Conservation (phyloP, 2,113 vertebrate genomes). For the Centropristis striata region DNA sequence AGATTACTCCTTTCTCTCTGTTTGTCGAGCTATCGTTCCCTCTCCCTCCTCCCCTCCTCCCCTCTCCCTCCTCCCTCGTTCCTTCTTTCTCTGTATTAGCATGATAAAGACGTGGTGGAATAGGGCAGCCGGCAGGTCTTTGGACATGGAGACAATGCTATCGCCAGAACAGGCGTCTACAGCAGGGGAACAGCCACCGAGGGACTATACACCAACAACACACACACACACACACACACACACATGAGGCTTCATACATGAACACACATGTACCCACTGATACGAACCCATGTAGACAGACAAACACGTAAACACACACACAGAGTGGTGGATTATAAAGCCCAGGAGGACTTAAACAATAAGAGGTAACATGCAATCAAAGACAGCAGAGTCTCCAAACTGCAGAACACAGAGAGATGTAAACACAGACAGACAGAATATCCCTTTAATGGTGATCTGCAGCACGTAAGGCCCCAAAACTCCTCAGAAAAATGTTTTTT, state of each 20-base stretch:
- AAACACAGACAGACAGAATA: background rate
- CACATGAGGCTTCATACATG: background rate
- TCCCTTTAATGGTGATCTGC: constrained; percentile 5
- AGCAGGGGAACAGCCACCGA: constrained; percentile 68
- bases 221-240: constrained; percentile 37
- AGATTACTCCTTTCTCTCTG: constrained; percentile 72
- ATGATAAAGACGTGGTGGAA: constrained; percentile 83
- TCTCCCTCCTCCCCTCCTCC: constrained; percentile 85
- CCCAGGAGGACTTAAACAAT: constrained; percentile 67
- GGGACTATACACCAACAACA: constrained; percentile 60
- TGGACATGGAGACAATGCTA: constrained; percentile 83
- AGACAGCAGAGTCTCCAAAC: constrained; percentile 53
- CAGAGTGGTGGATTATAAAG: constrained; percentile 64
- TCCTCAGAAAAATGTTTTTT: background rate
- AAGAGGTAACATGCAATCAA: constrained; percentile 65
- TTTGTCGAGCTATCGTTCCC: constrained; percentile 72
- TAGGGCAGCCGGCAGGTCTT: constrained; percentile 83
- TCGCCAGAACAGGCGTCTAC: constrained; percentile 79
- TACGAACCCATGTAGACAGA: constrained; percentile 63
- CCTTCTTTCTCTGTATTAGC: constrained; percentile 76
- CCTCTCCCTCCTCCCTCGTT: constrained; percentile 77
- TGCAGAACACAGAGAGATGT: background rate
- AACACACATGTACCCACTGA: constrained; percentile 30
- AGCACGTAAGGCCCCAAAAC: too few species aligned
- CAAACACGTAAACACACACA: constrained; percentile 69